A percentile compares a stretch with the other conserved stretches of the same genome.
Conservation (phyloP, 2,888 invertebrate genomes). For the Antitype chi region DNA sequence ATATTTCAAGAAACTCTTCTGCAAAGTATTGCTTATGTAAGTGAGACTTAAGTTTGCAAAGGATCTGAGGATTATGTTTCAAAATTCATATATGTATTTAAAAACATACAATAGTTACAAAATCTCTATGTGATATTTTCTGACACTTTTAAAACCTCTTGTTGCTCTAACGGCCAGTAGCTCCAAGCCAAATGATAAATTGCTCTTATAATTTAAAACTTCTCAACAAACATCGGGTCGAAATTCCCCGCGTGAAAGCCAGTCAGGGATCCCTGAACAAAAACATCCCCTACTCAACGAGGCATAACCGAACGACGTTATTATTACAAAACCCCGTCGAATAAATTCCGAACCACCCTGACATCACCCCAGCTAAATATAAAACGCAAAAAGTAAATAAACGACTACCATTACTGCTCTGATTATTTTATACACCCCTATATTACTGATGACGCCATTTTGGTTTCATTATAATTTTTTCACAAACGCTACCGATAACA, state of each 20-base stretch:
- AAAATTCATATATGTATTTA: not conserved
- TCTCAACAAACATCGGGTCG: slow-evolving; percentile 67
- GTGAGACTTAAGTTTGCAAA: not conserved
- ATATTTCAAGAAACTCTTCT: slow-evolving; percentile 23
- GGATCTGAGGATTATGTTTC: not conserved
- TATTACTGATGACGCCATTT: slow-evolving; percentile 83
- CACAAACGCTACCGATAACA: slow-evolving; percentile 62
- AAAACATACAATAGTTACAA: slow-evolving; percentile 5
- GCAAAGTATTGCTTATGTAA: slow-evolving; percentile 4
- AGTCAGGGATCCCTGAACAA: slow-evolving; percentile 70
- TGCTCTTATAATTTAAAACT: slow-evolving; percentile 68
- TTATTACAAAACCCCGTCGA: slow-evolving; percentile 82
- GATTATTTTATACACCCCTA: slow-evolving; percentile 86
- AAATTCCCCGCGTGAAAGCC: slow-evolving; percentile 69
- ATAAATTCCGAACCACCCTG: slow-evolving; percentile 80
- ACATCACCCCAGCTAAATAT: slow-evolving; percentile 77
- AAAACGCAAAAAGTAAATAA: slow-evolving; percentile 90
- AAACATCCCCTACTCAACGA: slow-evolving; percentile 83
- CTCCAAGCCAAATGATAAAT: slow-evolving; percentile 62
- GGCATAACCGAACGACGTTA: slow-evolving; percentile 85
- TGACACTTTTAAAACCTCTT: slow-evolving; percentile 40
- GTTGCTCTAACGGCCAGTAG: slow-evolving; percentile 43
- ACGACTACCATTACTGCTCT: slow-evolving; percentile 88
- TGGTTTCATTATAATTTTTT: slow-evolving; percentile 75
- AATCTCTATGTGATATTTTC: slow-evolving; percentile 23